Base-by-base conservation (phyloP, 2,888 invertebrate species). In the Plebejus argus region DNA sequence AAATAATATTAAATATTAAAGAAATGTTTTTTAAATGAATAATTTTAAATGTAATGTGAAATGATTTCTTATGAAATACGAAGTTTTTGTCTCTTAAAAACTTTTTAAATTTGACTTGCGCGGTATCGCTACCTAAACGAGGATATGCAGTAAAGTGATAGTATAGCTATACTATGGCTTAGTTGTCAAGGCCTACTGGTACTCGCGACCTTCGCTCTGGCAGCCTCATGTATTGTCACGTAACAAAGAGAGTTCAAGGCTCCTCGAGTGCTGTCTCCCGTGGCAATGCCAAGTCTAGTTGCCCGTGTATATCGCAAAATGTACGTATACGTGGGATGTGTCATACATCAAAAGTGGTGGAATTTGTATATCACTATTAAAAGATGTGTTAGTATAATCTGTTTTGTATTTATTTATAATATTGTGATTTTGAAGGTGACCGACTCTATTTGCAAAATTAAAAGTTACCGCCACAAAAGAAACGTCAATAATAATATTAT, bases 171-270 rank as follows among this genome's bases (percentile, higher is more conserved):
- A 45, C 45, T 45, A 45, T 45, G 3, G 45, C 45, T 45, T 53
- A 53, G 4, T 53, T 53, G 53, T 53, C 53, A 53, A 53, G 53
- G 28, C 61, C 23, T 66, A 28, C 15, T 66, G 66, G 15, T 28
- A 15, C 66, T 33, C 66, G 66, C 23, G 28, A 66, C 66, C 66
- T 66, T 66, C 28, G 66, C 66, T 66, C 66, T 33, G 28, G 28
- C 66, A 6, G 66, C 20, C 28, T 66, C 66, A 66, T 66, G 66
- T 66, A 66, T 66, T 66, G 28, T 66, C 28, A 66, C 66, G 28
- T 28, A 66, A 66, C 66, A 66, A 66, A 66, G 66, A 28, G 28
- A 66, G 66, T 66, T 66, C 66, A 66, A 66, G 66, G 66, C 20
- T 28, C 66, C 66, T 15, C 61, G 66, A 66, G 33, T 6, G 66